These are phyloP conservation scores for Mastomys coucha DNA, from an alignment of 2,113 vertebrate species.

Conservation along the genomic window DNA sequence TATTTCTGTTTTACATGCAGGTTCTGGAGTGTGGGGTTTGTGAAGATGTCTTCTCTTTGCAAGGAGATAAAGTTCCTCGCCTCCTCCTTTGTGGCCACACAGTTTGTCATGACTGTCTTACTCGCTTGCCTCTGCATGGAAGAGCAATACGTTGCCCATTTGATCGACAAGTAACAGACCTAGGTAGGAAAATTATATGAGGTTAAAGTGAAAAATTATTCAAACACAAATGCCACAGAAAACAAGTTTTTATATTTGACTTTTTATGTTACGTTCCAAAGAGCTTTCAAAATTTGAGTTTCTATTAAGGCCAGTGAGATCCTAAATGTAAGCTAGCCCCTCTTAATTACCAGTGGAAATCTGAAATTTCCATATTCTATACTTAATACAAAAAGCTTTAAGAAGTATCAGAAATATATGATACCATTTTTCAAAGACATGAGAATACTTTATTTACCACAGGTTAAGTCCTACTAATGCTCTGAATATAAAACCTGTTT, in stretches of 20 bases:
- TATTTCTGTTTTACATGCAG: slow-evolving; percentile 81
- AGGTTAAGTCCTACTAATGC: slow-evolving; percentile 18
- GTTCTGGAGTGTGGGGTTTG: slow-evolving; percentile 98
- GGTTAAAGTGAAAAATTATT: slow-evolving; percentile 38
- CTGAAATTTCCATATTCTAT: slow-evolving; percentile 34
- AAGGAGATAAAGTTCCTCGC: slow-evolving; percentile 98
- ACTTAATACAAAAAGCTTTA: slow-evolving; percentile 39
- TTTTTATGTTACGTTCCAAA: slow-evolving; percentile 35
- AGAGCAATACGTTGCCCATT: slow-evolving; percentile 97
- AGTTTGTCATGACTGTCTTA: slow-evolving; percentile 98
- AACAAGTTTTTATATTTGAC: slow-evolving; percentile 19
- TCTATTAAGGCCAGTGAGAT: slow-evolving; percentile 41
- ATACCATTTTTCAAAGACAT: slow-evolving; percentile 35
- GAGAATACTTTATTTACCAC: neutral
- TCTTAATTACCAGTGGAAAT: slow-evolving; percentile 18
- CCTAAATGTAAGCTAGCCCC: neutral
- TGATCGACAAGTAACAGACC: slow-evolving; percentile 96
- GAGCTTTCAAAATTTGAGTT: neutral
- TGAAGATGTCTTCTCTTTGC: slow-evolving; percentile 98
- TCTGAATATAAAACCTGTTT: neutral
- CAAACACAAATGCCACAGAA: neutral
- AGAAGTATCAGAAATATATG: slow-evolving; percentile 21
- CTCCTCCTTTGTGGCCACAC: slow-evolving; percentile 97
- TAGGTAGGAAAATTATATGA: slow-evolving; percentile 88
- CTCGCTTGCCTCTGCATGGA: slow-evolving; percentile 96